Percentiles rank a stretch among this genome's conserved stretches.
phyloP scores from a whole-genome alignment of 2,888 invertebrate genomes.

The Urechis unicinctus region DNA sequence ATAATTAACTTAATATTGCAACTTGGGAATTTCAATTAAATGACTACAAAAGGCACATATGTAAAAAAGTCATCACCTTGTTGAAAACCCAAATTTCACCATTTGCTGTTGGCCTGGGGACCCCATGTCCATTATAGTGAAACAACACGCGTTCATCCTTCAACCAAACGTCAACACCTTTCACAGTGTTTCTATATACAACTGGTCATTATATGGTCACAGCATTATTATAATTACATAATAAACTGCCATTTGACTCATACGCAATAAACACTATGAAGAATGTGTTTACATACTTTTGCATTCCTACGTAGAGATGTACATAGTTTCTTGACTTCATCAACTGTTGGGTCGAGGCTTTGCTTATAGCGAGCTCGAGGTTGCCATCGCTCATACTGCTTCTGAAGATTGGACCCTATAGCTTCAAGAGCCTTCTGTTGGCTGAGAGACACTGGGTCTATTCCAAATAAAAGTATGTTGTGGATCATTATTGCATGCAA shows the following conservation, averaged over 20 bases:
- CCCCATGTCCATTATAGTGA: constrained; percentile 99
- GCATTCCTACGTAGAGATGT: constrained; percentile 89
- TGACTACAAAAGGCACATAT: neutral
- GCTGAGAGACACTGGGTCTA: constrained; percentile 73
- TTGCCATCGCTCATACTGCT: constrained; percentile 98
- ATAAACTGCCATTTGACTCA: too few species aligned
- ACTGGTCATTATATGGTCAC: too few species aligned
- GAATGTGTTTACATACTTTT: constrained; percentile 63
- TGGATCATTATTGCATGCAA: too few species aligned
- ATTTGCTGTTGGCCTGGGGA: constrained; percentile 93
- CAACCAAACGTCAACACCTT: too few species aligned
- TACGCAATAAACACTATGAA: neutral
- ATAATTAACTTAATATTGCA: neutral
- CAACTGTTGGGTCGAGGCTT: constrained; percentile 92
- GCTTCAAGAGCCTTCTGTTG: constrained; percentile 86
- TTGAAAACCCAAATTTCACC: constrained; percentile 99
- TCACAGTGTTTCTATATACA: too few species aligned
- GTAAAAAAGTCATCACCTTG: constrained; percentile 59
- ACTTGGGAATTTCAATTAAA: neutral
- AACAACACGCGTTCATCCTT: constrained; percentile 91
- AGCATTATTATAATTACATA: neutral
- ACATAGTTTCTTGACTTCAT: constrained; percentile 95
- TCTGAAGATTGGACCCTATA: constrained; percentile 83
- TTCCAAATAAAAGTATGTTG: too few species aligned
- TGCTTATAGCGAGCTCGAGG: constrained; percentile 92